These are phyloP conservation scores for Pararge aegeria DNA, from an alignment of 1,140 invertebrate species.

Conservation along the genomic window DNA sequence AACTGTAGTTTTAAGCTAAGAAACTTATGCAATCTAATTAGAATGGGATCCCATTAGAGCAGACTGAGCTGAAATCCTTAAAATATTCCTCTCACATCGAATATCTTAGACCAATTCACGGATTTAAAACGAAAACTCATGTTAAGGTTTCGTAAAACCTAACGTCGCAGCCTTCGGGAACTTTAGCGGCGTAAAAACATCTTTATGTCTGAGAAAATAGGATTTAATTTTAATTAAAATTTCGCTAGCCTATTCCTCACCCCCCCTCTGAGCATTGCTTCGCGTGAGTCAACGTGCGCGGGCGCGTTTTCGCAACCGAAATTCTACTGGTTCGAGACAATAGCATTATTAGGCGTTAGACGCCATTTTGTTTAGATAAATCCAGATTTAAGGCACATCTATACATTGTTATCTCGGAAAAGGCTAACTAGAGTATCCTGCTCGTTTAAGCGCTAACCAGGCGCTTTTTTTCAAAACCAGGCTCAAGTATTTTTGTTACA, in stretches of 20 bases:
- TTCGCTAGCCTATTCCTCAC: not conserved
- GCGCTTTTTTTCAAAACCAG: not conserved
- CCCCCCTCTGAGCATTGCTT: slow-evolving; percentile 35
- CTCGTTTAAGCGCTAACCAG: not conserved
- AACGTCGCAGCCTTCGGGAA: slow-evolving; percentile 29
- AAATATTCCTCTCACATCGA: slow-evolving; percentile 38
- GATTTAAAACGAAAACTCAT: slow-evolving; percentile 45
- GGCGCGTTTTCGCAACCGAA: slow-evolving; percentile 70
- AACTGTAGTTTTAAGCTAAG: not conserved
- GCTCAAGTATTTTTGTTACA: not conserved
- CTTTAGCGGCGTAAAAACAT: slow-evolving; percentile 12
- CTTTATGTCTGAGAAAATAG: slow-evolving; percentile 23
- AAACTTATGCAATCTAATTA: slow-evolving; percentile 34
- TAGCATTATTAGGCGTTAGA: slow-evolving; percentile 67
- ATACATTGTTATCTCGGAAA: slow-evolving; percentile 28
- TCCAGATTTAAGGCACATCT: slow-evolving; percentile 35
- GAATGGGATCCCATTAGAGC: slow-evolving; percentile 33
- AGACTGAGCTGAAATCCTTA: slow-evolving; percentile 29
- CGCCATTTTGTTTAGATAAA: slow-evolving; percentile 60
- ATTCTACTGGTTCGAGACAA: slow-evolving; percentile 73
- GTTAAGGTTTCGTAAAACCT: slow-evolving; percentile 45
- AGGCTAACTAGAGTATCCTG: slow-evolving; percentile 20
- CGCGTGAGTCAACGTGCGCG: slow-evolving; percentile 59
- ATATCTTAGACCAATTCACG: slow-evolving; percentile 34
- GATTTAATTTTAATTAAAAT: slow-evolving; percentile 19